Evolutionary conservation across 1,140 invertebrate genomes (phyloP), one percentile per base, ranked within the genome.

Genomic region (Chironomus striatipennis): DNA sequence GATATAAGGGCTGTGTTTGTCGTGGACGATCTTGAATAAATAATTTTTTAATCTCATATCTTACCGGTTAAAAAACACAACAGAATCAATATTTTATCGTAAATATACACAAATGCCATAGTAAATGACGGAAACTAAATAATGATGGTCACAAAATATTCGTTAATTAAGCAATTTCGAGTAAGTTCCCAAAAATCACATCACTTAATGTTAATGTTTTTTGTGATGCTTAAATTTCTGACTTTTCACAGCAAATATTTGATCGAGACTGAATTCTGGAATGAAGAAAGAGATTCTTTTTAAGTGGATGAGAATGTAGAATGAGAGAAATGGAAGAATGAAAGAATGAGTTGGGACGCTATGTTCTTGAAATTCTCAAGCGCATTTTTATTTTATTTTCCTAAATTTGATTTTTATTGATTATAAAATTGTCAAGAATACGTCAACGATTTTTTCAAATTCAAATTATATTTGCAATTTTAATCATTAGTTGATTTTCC

Each of bases 321-420:
- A 57, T 57, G 47, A 57, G 47, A 57, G 47, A 57, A 57, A 57
- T 57, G 47, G n/a, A 57, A 57, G 47, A 57, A 57, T 57, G 1
- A 7, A n/a, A 10, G 47, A 57, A 57, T 2, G 7, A 57, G 9
- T 10, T 2, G 47, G n/a, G 2, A n/a, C 1, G n/a, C 7, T 10
- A 57, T 57, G 1, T n/a, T 57, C 7, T 1, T 57, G 2, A 57
- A n/a, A 2, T 57, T 57, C 7, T 57, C 7, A 57, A 12, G 47
- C n/a, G 9, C n/a, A n/a, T 12, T n/a, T 57, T 10, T 57, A 8
- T 3, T 7, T 57, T n/a, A n/a, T n/a, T 57, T 12, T n/a, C 7
- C n/a, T 57, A 10, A 57, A n/a, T 57, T 57, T 57, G n/a, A n/a
- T n/a, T n/a, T n/a, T n/a, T n/a, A n/a, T n/a, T n/a, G n/a, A n/a